These are phyloP conservation scores for Stenurella melanura DNA, from an alignment of 2,888 invertebrate genomes.

Conservation along the genomic window DNA sequence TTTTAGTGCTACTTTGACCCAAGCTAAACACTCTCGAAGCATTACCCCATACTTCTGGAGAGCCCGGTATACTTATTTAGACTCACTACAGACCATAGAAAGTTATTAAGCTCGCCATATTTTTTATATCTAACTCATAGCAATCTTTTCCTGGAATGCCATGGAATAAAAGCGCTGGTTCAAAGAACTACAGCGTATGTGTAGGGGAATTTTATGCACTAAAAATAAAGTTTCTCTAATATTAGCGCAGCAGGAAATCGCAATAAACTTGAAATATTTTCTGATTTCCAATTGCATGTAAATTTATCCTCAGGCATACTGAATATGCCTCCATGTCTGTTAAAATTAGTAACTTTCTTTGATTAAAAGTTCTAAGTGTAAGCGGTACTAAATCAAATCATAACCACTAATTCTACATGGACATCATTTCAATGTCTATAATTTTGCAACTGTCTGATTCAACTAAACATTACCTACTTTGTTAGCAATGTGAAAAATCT, in stretches of 20 bases:
- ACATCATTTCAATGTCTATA: no score
- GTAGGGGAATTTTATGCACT: conserved; percentile 2
- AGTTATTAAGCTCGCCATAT: not conserved
- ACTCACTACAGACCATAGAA: no score
- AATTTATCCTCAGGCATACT: not conserved
- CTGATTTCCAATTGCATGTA: not conserved
- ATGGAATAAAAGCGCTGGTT: not conserved
- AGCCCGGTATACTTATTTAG: no score
- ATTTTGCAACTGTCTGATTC: no score
- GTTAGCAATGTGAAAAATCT: no score
- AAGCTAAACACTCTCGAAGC: no score
- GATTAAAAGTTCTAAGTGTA: not conserved
- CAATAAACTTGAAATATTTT: not conserved
- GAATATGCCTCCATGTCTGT: not conserved
- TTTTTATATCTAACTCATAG: not conserved
- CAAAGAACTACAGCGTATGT: conserved; percentile 1
- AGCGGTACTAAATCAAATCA: not conserved
- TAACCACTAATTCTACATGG: not conserved
- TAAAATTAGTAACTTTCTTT: not conserved
- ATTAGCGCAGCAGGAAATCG: not conserved
- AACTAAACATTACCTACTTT: no score
- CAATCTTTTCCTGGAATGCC: not conserved
- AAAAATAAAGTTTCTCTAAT: conserved; percentile 7
- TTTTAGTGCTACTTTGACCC: no score
- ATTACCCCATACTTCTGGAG: no score